These are phyloP conservation scores for Apteryx mantelli DNA, from an alignment of 2,113 vertebrate species.

Conservation along the genomic window DNA sequence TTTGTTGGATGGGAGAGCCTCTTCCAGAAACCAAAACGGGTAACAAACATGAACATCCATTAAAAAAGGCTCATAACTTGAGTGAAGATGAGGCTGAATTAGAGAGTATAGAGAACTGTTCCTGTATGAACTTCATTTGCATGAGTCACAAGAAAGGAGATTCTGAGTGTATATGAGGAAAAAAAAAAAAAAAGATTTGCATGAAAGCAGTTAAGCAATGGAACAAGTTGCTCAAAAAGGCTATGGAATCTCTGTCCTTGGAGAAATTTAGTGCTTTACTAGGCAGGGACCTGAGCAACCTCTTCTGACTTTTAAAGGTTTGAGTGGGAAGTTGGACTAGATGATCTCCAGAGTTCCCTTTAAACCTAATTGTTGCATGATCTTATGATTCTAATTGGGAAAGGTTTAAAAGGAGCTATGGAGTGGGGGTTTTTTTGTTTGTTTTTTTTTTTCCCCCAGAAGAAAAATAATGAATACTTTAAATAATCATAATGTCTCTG, in stretches of 20 bases:
- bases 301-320: not conserved
- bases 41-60: not conserved
- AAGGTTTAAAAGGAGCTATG: not conserved
- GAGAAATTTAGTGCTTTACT: not conserved
- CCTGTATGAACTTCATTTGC: not conserved
- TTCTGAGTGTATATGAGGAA: not conserved
- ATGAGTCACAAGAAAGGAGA: not conserved
- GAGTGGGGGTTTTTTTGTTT: accelerated
- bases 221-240: not conserved
- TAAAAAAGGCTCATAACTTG: not conserved
- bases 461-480: not conserved
- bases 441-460: not conserved
- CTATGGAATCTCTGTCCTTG: not conserved
- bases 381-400: accelerated
- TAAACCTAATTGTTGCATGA: not conserved
- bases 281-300: not conserved
- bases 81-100: not conserved
- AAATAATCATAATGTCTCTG: not conserved
- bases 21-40: not conserved
- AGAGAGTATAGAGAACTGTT: not conserved
- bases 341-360: not conserved
- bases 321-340: not conserved
- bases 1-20: not conserved
- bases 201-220: not conserved
- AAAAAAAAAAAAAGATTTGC: not conserved